phyloP scores from a whole-genome alignment of 1,140 invertebrate species.

The Bombus huntii region DNA sequence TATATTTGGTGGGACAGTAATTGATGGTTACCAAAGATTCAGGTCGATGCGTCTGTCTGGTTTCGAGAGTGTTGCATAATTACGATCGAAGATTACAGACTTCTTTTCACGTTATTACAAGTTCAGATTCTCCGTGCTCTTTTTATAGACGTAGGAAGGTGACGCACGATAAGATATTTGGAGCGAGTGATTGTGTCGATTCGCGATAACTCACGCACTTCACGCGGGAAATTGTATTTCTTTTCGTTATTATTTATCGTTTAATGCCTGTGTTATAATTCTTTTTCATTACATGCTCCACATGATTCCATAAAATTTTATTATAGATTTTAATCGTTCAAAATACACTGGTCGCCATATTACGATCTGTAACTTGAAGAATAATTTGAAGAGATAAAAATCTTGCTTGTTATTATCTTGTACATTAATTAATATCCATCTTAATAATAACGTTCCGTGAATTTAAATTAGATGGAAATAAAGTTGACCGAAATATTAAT shows the following conservation, averaged over 20 bases:
- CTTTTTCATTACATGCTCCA: background rate
- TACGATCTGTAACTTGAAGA: background rate
- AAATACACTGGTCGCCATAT: background rate
- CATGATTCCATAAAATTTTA: background rate
- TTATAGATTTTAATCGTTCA: background rate
- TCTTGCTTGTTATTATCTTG: background rate
- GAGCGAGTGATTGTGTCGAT: background rate
- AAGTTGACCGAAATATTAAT: too few species aligned
- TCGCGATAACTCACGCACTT: background rate
- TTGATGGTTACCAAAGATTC: slow-evolving; percentile 17
- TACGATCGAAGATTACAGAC: slow-evolving; percentile 17
- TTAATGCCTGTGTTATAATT: background rate
- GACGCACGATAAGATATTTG: background rate
- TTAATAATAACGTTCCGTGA: too few species aligned
- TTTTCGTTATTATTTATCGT: too few species aligned
- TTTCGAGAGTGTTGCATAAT: slow-evolving; percentile 17
- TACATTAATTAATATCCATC: too few species aligned
- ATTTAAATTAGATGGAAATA: too few species aligned
- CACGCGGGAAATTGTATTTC: background rate
- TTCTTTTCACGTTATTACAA: slow-evolving; percentile 12
- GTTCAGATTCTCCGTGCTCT: background rate
- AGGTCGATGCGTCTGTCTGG: slow-evolving; percentile 14
- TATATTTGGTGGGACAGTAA: slow-evolving; percentile 8
- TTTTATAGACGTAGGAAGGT: background rate
- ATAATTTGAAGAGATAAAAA: background rate